Base-by-base conservation (phyloP, 2,888 invertebrate genomes). In the Drosophila mulleri region DNA sequence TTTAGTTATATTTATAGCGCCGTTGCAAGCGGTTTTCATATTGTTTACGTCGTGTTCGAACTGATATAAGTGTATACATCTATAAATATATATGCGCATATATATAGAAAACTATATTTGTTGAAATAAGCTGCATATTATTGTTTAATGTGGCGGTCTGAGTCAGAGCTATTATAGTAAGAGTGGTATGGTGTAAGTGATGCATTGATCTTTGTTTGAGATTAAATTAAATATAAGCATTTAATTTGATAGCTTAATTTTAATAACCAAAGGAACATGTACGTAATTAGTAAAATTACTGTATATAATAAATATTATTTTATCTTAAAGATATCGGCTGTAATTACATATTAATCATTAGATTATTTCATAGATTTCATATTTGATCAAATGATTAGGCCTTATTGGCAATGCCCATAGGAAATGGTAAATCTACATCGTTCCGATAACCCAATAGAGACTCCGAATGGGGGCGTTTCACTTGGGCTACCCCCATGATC, bases 1-100 rank as follows among this genome's bases (percentile, higher is more conserved):
- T 47, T 77, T 66, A 80, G 78, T 80, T 74, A 50, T 67, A 67
- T 37, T 72, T 75, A 60, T 47, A 45, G 54, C 67, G 56, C 58
- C 62, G 63, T 45, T 39, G 71, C 69, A 47, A 53, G 45, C 64
- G 63, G 60, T 52, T 65, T 65, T 45, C 32, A 52, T 45, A 53
- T 9, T 29, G 56, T 26, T 11, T 3, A 20, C 42, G 65, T 60
- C 69, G 35, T 62, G 29, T 37, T 1, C 6, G 37, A 32, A 52
- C 20, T 52, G 9, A 35, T 64, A 39, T 23, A 23, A 39, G 23
- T 23, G 37, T 26, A 20, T 18, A 32, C 12, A 37, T 37, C 5
- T 20, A 35, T 20, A 14, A 1, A n/a, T 29, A n/a, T 47, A 26
- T 26, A 16, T 47, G 18, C 20, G 14, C 12, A 18, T 35, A 8